These are phyloP conservation scores for Lampropteryx suffumata DNA, from an alignment of 2,888 invertebrate genomes.

Conservation along the genomic window DNA sequence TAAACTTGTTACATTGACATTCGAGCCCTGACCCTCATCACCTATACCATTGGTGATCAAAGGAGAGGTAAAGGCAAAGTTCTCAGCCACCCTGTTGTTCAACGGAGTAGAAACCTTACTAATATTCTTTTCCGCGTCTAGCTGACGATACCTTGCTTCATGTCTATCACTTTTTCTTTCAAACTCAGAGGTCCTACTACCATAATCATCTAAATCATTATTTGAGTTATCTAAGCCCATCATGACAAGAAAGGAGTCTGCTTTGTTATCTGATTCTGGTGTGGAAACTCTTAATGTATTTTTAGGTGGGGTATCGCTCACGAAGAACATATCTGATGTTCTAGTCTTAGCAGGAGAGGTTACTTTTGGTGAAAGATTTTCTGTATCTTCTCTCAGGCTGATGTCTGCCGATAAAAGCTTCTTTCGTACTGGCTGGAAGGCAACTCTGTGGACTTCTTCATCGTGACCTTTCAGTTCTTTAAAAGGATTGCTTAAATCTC, in stretches of 20 bases:
- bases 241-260: constrained; percentile 71
- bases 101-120: constrained; percentile 73
- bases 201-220: constrained; percentile 56
- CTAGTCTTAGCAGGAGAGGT: constrained; percentile 54
- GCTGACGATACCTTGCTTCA: constrained; percentile 51
- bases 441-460: constrained; percentile 70
- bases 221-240: constrained; percentile 69
- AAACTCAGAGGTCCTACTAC: constrained; percentile 52
- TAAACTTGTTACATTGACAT: constrained; percentile 44
- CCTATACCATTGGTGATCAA: constrained; percentile 52
- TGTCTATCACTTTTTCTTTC: constrained; percentile 58
- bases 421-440: constrained; percentile 70
- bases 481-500: constrained; percentile 73
- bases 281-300: constrained; percentile 44
- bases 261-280: constrained; percentile 54
- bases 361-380: constrained; percentile 45
- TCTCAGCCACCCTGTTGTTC: constrained; percentile 52
- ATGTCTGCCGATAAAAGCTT: constrained; percentile 61
- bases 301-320: constrained; percentile 67
- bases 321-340: constrained; percentile 67
- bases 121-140: constrained; percentile 63
- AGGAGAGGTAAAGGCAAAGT: constrained; percentile 60
- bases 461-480: constrained; percentile 77
- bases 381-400: constrained; percentile 69
- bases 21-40: constrained; percentile 51